Evolutionary conservation across 2,888 invertebrate genomes (phyloP).

Genomic region (Papilio demoleus): DNA sequence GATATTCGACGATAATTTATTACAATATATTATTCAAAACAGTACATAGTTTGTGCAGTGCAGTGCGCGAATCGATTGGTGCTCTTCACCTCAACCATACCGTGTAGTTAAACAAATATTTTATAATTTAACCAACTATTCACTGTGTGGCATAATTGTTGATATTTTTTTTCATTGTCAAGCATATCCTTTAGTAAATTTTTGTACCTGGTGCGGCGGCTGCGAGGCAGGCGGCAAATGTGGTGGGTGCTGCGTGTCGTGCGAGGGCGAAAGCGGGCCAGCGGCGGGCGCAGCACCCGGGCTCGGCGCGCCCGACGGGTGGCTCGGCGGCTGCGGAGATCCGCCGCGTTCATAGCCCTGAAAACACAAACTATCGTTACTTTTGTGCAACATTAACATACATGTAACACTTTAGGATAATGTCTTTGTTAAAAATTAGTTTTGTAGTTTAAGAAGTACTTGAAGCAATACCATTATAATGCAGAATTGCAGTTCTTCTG

Average conservation of each 20-base stretch:
- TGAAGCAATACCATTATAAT: not conserved
- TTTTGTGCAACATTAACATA: not conserved
- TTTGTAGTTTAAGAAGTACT: not conserved
- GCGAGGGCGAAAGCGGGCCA: conserved; percentile 76
- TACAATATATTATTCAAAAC: not conserved
- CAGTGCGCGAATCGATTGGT: conserved; percentile 6
- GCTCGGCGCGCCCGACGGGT: conserved; percentile 76
- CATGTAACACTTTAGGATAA: not conserved
- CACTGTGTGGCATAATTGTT: too few species aligned
- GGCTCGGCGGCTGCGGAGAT: conserved; percentile 74
- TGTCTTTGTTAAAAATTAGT: not conserved
- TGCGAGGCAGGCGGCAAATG: conserved; percentile 75
- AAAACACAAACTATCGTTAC: conserved; percentile 27
- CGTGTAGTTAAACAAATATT: too few species aligned
- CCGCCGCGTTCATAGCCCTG: conserved; percentile 79
- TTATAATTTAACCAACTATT: too few species aligned
- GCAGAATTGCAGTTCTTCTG: conserved; percentile 6
- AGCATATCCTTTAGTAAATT: too few species aligned
- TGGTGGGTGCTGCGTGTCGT: conserved; percentile 77
- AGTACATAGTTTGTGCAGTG: not conserved
- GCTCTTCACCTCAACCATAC: too few species aligned
- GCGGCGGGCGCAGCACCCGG: conserved; percentile 72
- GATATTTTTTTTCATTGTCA: too few species aligned
- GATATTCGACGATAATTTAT: not conserved
- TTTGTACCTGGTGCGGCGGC: conserved; percentile 76